Conservation (phyloP, 2,797 vertebrate species). For the Philypnodon macrostomus region DNA sequence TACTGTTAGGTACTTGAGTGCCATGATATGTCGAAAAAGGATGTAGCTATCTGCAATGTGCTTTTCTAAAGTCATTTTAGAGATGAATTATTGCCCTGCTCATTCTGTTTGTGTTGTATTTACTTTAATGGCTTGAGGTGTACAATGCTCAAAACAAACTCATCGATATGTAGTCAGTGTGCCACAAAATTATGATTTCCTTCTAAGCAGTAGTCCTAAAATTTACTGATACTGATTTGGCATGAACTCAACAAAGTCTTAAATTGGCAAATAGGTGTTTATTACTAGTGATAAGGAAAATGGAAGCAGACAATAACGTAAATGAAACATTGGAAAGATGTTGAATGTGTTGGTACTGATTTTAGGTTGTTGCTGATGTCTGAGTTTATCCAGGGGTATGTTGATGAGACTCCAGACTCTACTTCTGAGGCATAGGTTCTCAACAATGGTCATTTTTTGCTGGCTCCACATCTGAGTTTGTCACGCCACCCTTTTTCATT, state of each 20-base stretch:
- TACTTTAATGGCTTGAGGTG: conserved; percentile 14
- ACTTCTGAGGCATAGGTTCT: conserved; percentile 11
- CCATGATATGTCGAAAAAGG: conserved; percentile 4
- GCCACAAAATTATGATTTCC: conserved; percentile 28
- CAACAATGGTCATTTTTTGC: conserved; percentile 15
- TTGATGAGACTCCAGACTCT: conserved; percentile 14
- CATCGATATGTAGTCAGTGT: conserved; percentile 29
- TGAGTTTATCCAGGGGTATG: conserved; percentile 3
- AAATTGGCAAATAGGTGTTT: neutral
- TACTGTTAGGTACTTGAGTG: conserved; percentile 21
- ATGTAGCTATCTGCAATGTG: conserved; percentile 5
- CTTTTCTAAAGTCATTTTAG: conserved; percentile 14
- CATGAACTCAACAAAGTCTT: neutral
- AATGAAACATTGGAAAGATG: conserved; percentile 15
- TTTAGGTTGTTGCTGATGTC: conserved; percentile 14
- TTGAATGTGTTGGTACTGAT: conserved; percentile 23
- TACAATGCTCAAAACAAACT: conserved; percentile 10
- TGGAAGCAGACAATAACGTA: conserved; percentile 2
- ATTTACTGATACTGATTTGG: conserved; percentile 6
- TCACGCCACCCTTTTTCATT: conserved; percentile 41
- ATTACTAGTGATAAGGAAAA: neutral
- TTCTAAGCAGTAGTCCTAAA: neutral
- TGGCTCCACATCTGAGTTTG: conserved; percentile 11
- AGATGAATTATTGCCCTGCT: conserved; percentile 2
- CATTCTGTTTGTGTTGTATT: conserved; percentile 4